Conservation (phyloP, 2,797 vertebrate genomes). For the Taenioides sp. region DNA sequence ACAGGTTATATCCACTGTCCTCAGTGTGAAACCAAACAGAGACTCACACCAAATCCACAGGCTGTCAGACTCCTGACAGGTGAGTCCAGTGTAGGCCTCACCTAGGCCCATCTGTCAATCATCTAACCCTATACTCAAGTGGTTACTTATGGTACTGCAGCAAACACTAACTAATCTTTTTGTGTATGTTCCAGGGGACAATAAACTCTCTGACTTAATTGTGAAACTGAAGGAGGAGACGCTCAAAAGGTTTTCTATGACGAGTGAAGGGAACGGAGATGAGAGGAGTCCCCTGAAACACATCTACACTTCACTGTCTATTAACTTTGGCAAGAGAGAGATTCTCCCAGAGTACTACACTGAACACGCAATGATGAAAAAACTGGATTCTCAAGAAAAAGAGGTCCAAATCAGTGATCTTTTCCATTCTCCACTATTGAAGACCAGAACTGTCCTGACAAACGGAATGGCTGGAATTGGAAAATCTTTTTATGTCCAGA, state of each 20-base stretch:
- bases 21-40: conserved; percentile 17
- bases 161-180: not conserved
- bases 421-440: conserved; percentile 7
- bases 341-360: conserved; percentile 22
- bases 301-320: conserved; percentile 35
- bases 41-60: not conserved
- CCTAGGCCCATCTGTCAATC: not conserved
- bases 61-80: not conserved
- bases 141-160: not conserved
- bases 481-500: conserved; percentile 61
- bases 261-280: conserved; percentile 29
- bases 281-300: not conserved
- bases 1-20: not conserved
- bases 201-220: not conserved
- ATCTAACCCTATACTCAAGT: not conserved
- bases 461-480: conserved; percentile 61
- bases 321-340: conserved; percentile 14
- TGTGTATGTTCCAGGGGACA: conserved; percentile 14
- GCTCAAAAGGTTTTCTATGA: not conserved
- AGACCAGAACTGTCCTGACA: conserved; percentile 36
- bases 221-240: conserved; percentile 3
- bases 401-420: conserved; percentile 13
- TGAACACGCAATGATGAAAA: not conserved
- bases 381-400: rapidly evolving
- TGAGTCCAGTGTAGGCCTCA: not conserved